These are phyloP conservation scores for Epizoanthus ramosus DNA, from an alignment of 92 coral and sea anemone species.

Conservation along the genomic window DNA sequence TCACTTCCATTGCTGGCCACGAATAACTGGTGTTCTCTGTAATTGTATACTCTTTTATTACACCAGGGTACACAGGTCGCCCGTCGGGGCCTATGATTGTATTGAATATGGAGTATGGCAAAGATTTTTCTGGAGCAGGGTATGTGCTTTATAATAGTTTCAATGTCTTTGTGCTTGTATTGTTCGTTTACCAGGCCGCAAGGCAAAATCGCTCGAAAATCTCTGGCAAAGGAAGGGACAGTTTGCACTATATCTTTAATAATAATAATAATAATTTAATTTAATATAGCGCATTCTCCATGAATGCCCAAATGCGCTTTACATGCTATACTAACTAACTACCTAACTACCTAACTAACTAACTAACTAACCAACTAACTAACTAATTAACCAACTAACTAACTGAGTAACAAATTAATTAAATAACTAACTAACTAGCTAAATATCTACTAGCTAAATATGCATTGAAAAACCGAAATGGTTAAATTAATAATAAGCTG, in stretches of 20 bases:
- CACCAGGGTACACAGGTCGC: conserved; percentile 83
- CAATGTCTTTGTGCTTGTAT: not conserved
- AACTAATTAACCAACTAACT: no score
- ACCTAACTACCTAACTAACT: no score
- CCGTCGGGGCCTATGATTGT: conserved; percentile 92
- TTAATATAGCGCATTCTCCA: no score
- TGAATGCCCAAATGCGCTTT: no score
- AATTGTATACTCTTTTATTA: not conserved
- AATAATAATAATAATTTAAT: no score
- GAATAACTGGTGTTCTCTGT: not conserved
- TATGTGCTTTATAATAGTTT: conserved; percentile 28
- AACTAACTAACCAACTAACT: no score
- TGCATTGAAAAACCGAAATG: no score
- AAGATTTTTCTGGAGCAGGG: conserved; percentile 93
- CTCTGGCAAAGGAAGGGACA: not conserved
- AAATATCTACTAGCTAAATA: no score
- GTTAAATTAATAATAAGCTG: no score
- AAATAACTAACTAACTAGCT: no score
- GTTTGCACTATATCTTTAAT: not conserved
- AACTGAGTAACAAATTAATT: no score
- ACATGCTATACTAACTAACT: no score
- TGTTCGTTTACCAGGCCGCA: not conserved
- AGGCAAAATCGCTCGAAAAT: not conserved
- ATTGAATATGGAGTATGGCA: conserved; percentile 91
- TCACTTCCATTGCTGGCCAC: not conserved